Evolutionary conservation across 2,113 vertebrate genomes (phyloP).

Genomic region (Butorides virescens): DNA sequence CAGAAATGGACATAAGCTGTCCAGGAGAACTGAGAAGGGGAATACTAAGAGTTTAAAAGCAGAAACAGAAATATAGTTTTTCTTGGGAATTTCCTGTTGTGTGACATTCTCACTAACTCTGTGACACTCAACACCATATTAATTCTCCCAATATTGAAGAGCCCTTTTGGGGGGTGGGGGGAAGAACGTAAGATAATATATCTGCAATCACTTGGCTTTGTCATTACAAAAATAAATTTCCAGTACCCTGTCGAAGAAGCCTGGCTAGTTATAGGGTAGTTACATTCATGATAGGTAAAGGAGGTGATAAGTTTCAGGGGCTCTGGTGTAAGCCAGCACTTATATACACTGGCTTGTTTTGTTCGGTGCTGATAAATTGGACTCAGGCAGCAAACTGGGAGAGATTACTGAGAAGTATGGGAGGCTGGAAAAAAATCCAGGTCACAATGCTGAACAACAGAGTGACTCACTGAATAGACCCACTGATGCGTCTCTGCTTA

Average conservation of each 20-base stretch:
- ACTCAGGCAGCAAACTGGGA: background rate
- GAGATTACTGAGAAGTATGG: background rate
- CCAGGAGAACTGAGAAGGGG: background rate
- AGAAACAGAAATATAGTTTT: background rate
- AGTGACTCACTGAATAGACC: background rate
- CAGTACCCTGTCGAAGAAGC: background rate
- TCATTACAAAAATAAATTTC: background rate
- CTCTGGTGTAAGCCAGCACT: background rate
- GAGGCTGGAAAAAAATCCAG: background rate
- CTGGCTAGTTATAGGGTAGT: background rate
- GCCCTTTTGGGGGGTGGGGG: fast-evolving
- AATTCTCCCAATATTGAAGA: background rate
- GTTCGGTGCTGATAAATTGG: background rate
- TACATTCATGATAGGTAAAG: background rate
- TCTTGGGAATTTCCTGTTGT: background rate
- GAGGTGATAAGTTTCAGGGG: background rate
- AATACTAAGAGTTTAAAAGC: background rate
- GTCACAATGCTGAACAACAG: background rate
- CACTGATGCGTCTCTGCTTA: background rate
- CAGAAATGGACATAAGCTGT: fast-evolving
- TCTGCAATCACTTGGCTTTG: background rate
- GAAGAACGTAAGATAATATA: background rate
- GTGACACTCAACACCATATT: background rate
- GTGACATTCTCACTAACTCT: background rate
- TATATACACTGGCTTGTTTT: background rate